Evolutionary conservation across 1,140 invertebrate species (phyloP).

Genomic region (Melipona quadrifasciata): DNA sequence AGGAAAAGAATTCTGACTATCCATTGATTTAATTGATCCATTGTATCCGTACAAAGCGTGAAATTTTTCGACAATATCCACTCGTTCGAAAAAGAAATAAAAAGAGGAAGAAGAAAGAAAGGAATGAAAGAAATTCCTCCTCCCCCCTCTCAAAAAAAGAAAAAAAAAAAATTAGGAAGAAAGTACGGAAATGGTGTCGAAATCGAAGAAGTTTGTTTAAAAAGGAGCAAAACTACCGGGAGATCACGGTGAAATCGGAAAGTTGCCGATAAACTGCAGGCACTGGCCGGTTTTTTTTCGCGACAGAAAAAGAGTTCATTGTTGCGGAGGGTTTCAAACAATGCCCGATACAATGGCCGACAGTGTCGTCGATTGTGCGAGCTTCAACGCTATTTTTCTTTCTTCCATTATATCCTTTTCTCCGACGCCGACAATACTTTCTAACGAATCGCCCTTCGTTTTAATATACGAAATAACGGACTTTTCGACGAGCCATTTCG

Average conservation of each 20-base stretch:
- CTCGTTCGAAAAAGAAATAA: neutral
- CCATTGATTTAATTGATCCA: neutral
- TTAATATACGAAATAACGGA: slow-evolving; percentile 57
- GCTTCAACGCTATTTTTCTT: slow-evolving; percentile 37
- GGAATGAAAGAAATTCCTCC: no score
- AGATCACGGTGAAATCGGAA: neutral
- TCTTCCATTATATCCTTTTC: slow-evolving; percentile 46
- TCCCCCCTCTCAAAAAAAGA: neutral
- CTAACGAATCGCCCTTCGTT: slow-evolving; percentile 64
- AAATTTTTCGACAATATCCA: neutral
- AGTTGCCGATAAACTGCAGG: slow-evolving; percentile 7
- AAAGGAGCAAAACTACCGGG: neutral
- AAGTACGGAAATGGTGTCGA: neutral
- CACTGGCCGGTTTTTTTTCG: slow-evolving; percentile 5
- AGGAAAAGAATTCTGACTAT: neutral
- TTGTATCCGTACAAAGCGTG: neutral
- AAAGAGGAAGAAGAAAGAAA: neutral
- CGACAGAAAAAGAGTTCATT: slow-evolving; percentile 55
- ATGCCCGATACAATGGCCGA: slow-evolving; percentile 57
- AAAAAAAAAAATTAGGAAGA: neutral
- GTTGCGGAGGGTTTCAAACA: slow-evolving; percentile 67
- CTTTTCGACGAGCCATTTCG: slow-evolving; percentile 19
- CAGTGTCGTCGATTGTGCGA: slow-evolving; percentile 53
- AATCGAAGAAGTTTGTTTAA: neutral
- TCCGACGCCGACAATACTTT: slow-evolving; percentile 58